Evolutionary conservation across 2,797 vertebrate genomes (phyloP), one percentile per base, ranked within the genome.

Genomic region (Apogon talboti): DNA sequence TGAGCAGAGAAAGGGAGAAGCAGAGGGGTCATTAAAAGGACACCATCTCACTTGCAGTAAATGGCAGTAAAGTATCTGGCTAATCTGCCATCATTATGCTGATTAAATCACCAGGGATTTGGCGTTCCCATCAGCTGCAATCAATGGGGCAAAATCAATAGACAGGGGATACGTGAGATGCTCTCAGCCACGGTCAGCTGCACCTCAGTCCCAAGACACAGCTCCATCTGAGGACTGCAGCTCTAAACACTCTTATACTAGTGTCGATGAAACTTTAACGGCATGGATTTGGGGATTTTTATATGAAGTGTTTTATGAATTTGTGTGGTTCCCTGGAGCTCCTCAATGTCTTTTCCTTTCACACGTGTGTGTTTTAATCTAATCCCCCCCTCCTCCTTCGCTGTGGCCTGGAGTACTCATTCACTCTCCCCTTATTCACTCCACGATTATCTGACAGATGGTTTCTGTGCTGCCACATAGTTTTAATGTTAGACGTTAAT

Each of bases 71-170:
- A 91, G 90, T 89, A 91, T 91, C 84, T 81, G 89, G 91, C 89
- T 93, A 94, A 94, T 94, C 91, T 92, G 86, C 90, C 88, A 42
- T 92, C 90, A 94, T 92, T 94, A 92, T 79, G 47, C 87, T 94
- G 92, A 94, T 95, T 94, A 94, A 92, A 92, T 94, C 93, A 91
- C 90, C 55, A 51, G 92, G 89, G 90, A 93, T 93, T 85, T 88
- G 87, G 76, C 68, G 65, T 91, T 90, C 84, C 90, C 90, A 90
- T 94, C 92, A 92, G 83, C 89, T 91, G 88, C 87, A 87, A 94
- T 95, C 93, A 92, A 92, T 94, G 90, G 59, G 79, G 77, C 74
- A 28, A 88, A 89, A 94, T 94, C 93, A 93, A 94, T 93, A 90
- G 89, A 82, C 82, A 82, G 82, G 83, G 57, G 63, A 91, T 90